These are phyloP conservation scores for Hippoglossus stenolepis DNA, from an alignment of 2,113 vertebrate species.

Conservation along the genomic window DNA sequence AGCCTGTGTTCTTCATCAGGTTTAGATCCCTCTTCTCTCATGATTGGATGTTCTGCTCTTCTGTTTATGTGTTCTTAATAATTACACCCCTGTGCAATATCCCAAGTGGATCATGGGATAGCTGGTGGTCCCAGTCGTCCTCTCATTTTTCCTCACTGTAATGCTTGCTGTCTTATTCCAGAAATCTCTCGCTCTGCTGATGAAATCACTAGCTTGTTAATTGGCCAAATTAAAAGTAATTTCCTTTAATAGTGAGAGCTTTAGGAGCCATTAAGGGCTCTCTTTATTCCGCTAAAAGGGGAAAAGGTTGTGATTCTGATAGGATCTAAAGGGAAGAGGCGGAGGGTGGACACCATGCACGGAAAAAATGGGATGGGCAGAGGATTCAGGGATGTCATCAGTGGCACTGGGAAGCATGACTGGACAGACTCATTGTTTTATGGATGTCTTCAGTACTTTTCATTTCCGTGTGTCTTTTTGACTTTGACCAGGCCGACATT, in stretches of 20 bases:
- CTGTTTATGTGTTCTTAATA: conserved; percentile 32
- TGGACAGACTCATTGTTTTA: conserved; percentile 48
- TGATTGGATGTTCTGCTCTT: conserved; percentile 2
- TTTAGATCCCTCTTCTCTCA: conserved; percentile 23
- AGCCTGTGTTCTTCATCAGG: conserved; percentile 26
- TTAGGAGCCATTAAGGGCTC: conserved; percentile 55
- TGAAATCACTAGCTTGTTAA: conserved; percentile 65
- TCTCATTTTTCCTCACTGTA: background rate
- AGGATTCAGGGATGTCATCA: conserved; percentile 55
- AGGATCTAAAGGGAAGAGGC: conserved; percentile 5
- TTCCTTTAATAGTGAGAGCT: conserved; percentile 57
- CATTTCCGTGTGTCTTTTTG: conserved; percentile 43
- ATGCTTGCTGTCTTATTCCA: conserved; percentile 3
- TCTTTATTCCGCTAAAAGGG: conserved; percentile 50
- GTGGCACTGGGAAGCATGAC: conserved; percentile 20
- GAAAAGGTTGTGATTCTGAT: conserved; percentile 27
- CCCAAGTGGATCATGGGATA: conserved; percentile 1
- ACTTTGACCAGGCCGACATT: conserved; percentile 63
- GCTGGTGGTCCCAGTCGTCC: conserved; percentile 13
- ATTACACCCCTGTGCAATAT: conserved; percentile 18
- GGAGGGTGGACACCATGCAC: conserved; percentile 27
- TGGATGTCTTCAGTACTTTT: conserved; percentile 34
- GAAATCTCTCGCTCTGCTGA: conserved; percentile 26
- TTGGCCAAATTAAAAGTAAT: conserved; percentile 73
- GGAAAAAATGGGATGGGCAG: background rate